Base-by-base conservation (phyloP, 2,888 invertebrate species). In the Agapostemon virescens region DNA sequence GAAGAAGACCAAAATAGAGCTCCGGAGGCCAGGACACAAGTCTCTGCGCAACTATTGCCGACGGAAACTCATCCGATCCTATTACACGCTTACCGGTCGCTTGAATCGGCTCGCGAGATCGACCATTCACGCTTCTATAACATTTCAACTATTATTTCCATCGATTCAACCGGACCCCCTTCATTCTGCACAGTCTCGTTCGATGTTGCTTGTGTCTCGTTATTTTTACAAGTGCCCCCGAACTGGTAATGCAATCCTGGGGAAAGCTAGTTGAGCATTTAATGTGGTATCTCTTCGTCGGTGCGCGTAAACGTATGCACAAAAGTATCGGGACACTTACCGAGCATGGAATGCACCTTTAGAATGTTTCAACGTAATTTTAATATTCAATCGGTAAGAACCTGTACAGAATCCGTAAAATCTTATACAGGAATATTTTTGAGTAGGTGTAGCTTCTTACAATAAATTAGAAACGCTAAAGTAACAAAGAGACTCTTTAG, bases 1-100 rank as follows among this genome's bases (percentile, higher is more conserved):
- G 74, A 68, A 75, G 77, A 52, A 67, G 42, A 36, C 36, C 66
- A 33, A 70, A 76, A 83, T 82, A 33, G 69, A 73, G 82, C 64
- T 73, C 30, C 64, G 63, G 4, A n/a, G n/a, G 11, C 49, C 13
- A 11, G 38, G 40, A 26, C 42, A n/a, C 49, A n/a, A 49, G 36
- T 15, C 33, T 55, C 38, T 58, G 58, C 3, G 36, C 33, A 23
- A 36, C 45, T 5, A n/a, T 20, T 33, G 58, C n/a, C 30, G 17
- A 42, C 40, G 40, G n/a, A 33, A 30, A 11, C 11, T 45, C 61
- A 9, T 36, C 42, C 23, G 9, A 40, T 33, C 17, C 45, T 49
- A 63, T 68, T 52, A 17, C 64, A 23, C 68, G 63, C 63, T 71
- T 71, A 67, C 69, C 33, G 61, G 67, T 38, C 76, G 64, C 55